These are phyloP conservation scores for Pangasianodon hypophthalmus DNA, from an alignment of 2,113 vertebrate genomes.

Conservation along the genomic window DNA sequence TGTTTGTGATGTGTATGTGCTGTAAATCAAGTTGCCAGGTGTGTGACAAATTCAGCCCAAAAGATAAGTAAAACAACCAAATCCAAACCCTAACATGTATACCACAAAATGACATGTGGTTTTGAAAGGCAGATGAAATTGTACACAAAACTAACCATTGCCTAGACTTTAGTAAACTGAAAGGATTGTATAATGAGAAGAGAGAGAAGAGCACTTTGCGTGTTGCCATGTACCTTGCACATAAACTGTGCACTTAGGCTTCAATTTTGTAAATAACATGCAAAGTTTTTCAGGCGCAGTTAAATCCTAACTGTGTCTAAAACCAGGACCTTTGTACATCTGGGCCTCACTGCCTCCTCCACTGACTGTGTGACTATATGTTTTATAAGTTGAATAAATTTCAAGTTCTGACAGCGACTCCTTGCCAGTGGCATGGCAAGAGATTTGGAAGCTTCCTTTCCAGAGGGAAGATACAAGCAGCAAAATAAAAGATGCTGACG, in stretches of 20 bases:
- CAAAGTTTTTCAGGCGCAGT: neutral
- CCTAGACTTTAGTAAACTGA: too few species aligned
- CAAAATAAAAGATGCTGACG: neutral
- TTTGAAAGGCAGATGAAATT: too few species aligned
- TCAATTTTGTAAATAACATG: neutral
- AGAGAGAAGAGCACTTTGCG: too few species aligned
- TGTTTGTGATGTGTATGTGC: neutral
- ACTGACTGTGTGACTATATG: slow-evolving; percentile 50
- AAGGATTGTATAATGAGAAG: too few species aligned
- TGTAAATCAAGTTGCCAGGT: neutral
- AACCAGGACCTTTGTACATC: neutral
- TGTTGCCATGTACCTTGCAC: too few species aligned
- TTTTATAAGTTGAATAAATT: slow-evolving; percentile 70
- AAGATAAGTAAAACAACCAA: too few species aligned
- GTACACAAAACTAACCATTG: too few species aligned
- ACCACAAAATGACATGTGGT: too few species aligned
- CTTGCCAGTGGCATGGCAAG: slow-evolving; percentile 40
- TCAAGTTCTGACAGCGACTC: slow-evolving; percentile 34
- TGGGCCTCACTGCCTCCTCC: neutral
- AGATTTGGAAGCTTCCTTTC: neutral
- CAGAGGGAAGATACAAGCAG: neutral
- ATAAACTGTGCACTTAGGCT: neutral
- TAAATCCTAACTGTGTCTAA: neutral
- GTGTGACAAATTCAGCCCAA: neutral
- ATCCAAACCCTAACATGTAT: too few species aligned